Evolutionary conservation across 2,888 invertebrate species (phyloP), one percentile per base, ranked within the genome.

Genomic region (Tanaodytes sp.): DNA sequence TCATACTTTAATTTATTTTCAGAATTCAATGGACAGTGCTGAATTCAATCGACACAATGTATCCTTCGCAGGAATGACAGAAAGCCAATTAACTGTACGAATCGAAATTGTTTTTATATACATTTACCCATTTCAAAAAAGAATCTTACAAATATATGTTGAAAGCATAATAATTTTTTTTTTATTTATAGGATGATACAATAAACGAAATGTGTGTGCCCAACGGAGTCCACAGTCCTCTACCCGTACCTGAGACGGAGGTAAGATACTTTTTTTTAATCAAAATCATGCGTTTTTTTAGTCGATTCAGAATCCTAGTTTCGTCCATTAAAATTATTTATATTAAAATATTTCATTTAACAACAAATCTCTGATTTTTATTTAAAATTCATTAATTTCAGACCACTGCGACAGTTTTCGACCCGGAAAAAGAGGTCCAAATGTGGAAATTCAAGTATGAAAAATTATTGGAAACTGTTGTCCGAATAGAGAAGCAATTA

Each of bases 231-330:
- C n/a, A 11, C 33, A 33, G 33, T 33, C n/a, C 33, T 33, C 2
- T 33, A 9, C 33, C 12, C 33, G n/a, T 33, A 33, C 33, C 33
- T 33, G 33, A 33, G 33, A 33, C n/a, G 33, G 33, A 33, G 33
- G 33, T n/a, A 33, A 33, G n/a, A n/a, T 33, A 33, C 33, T 33
- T 33, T 5, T 33, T 2, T 33, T n/a, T n/a, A n/a, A 33, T 33
- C n/a, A 33, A 33, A 4, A n/a, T 33, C n/a, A 33, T 33, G 33
- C 33, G n/a, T 33, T 33, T 33, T 27, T 8, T 33, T 33, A 33
- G 33, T 33, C 12, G n/a, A 33, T 4, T 33, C n/a, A n/a, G 33
- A 33, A 4, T 33, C n/a, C 33, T n/a, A 33, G n/a, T 33, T 33
- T 33, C 12, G 5, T 33, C n/a, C 2, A 33, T 8, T 2, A 8